Base-by-base conservation (phyloP, 2,113 vertebrate species). In the Sorex fumeus region DNA sequence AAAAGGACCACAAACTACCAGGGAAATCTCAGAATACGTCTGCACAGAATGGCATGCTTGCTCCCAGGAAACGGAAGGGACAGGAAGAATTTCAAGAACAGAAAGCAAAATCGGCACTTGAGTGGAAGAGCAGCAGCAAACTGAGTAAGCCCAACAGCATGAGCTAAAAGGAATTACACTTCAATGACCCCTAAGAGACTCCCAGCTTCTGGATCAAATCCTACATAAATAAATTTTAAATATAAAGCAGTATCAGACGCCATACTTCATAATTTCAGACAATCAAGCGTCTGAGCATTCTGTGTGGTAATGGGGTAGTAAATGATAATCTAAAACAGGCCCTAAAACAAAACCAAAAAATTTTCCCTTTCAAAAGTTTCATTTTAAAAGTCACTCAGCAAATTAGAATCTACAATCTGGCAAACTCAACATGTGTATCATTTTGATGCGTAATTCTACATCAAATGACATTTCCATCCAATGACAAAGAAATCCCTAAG, bases 211-310 rank as follows among this genome's bases (percentile, higher is more conserved):
- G 94, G 92, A 87, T 84, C 71, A 91, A 91, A 77, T 83, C 91
- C 62, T 70, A 64, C 9, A 82, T 60, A 93, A 87, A 95, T n/a
- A 4, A 7, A 69, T 9, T 78, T 94, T 84, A 87, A 93, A 76
- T 34, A 80, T 72, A 64, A 76, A 45, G 28, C 9, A 80, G 82
- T 90, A 94, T 95, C 40, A 0, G 53, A 91, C 15, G 21, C 76
- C 47, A 77, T 71, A 92, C 50, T 93, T 88, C 74, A 95, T 91
- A 90, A 83, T 83, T 71, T 90, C 78, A 87, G 30, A 72, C 32
- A 87, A 83, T 34, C 34, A 91, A 89, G 64, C 53, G 70, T 69
- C 40, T n/a, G 81, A 74, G 25, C 11, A 93, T 25, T 84, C 32
- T 34, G 53, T 79, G 1, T 71, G 81, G 69, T 79, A 90, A 91